Percentiles rank a stretch among this genome's conserved stretches.
Evolutionary conservation across 2,888 invertebrate genomes (phyloP).

Genomic region (Sialis fuliginosa): DNA sequence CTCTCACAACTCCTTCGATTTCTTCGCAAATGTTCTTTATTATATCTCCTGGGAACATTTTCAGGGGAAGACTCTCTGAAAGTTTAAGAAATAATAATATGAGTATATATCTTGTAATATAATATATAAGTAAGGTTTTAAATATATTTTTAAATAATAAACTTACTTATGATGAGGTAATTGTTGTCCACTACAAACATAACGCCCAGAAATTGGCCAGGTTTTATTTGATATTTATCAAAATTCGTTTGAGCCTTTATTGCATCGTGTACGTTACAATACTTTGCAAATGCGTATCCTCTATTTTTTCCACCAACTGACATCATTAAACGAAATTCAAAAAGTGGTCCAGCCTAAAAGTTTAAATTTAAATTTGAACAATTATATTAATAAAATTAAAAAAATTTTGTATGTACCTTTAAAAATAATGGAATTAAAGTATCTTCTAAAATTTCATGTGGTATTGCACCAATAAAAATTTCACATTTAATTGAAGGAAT

Average conservation of each 20-base stretch:
- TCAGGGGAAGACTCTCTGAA: not conserved
- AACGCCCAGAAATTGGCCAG: constrained; percentile 48
- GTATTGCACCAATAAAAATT: constrained; percentile 34
- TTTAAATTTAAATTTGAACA: no score
- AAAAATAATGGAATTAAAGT: constrained; percentile 28
- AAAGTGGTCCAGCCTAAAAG: constrained; percentile 38
- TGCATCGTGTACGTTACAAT: constrained; percentile 39
- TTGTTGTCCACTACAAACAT: constrained; percentile 60
- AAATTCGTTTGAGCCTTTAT: constrained; percentile 41
- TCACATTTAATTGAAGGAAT: constrained; percentile 40
- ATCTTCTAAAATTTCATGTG: constrained; percentile 31
- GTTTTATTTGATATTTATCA: constrained; percentile 50
- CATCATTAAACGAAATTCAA: constrained; percentile 62
- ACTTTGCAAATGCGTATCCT: constrained; percentile 50
- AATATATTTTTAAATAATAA: not conserved
- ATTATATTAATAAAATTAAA: not conserved
- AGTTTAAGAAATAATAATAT: not conserved
- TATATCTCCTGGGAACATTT: constrained; percentile 2
- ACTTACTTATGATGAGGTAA: constrained; percentile 38
- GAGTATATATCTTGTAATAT: not conserved
- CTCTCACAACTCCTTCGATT: not conserved
- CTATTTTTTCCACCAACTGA: constrained; percentile 53
- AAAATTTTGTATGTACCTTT: constrained; percentile 10
- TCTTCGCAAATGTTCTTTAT: not conserved
- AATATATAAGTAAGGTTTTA: not conserved